phyloP scores from a whole-genome alignment of 2,888 invertebrate species.

The Cheilosia scutellata region DNA sequence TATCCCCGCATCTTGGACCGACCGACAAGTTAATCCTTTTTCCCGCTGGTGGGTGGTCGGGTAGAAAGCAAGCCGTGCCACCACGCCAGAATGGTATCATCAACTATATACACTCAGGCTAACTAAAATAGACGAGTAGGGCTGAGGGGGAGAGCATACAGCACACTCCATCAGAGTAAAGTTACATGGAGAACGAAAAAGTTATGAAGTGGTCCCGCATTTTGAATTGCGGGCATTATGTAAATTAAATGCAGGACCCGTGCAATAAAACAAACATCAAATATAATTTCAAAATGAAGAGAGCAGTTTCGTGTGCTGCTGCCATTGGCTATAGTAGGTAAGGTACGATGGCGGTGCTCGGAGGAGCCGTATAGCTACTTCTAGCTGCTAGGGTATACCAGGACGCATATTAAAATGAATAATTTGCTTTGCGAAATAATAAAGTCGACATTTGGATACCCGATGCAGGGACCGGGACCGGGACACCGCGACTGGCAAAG shows the following conservation, averaged over 20 bases:
- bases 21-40: constrained; percentile 67
- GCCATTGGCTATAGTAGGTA: not conserved
- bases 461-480: not conserved
- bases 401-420: constrained; percentile 57
- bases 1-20: constrained; percentile 25
- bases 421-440: constrained; percentile 59
- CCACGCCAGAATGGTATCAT: not conserved
- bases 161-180: constrained; percentile 18
- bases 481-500: not conserved
- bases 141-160: not conserved
- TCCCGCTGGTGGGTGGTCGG: not conserved
- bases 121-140: not conserved
- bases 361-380: constrained; percentile 1
- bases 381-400: constrained; percentile 2
- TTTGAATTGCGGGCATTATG: constrained; percentile 68
- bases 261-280: constrained; percentile 74
- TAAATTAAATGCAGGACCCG: constrained; percentile 73
- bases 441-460: constrained; percentile 43
- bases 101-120: constrained; percentile 13
- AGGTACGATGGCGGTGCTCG: not conserved
- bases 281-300: constrained; percentile 65
- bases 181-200: constrained; percentile 45
- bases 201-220: constrained; percentile 66
- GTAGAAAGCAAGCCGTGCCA: not conserved
- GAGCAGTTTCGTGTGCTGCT: constrained; percentile 39